Evolutionary conservation across 2,113 vertebrate genomes (phyloP).

Genomic region (Corythoichthys haematopterus): DNA sequence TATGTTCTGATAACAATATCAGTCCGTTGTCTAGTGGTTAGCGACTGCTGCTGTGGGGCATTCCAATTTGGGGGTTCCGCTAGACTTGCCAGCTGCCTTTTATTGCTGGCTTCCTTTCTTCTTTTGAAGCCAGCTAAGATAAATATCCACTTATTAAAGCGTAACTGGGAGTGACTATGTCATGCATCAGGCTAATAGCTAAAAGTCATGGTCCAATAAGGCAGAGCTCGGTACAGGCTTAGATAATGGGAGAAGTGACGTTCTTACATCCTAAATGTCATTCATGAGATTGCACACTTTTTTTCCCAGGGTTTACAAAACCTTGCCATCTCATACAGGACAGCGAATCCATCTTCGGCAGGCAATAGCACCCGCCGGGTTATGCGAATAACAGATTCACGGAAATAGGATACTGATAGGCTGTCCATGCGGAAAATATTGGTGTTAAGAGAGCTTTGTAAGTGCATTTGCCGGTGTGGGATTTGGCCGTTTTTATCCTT

Average conservation of each 20-base stretch:
- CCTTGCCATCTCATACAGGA: conserved; percentile 86
- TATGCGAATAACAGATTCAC: conserved; percentile 75
- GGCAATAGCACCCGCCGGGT: conserved; percentile 73
- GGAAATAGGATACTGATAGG: conserved; percentile 69
- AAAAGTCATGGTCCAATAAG: conserved; percentile 90
- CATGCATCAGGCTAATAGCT: conserved; percentile 96
- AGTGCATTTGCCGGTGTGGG: conserved; percentile 42
- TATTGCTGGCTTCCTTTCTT: conserved; percentile 42
- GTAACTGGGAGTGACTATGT: conserved; percentile 95
- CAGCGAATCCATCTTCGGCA: conserved; percentile 86
- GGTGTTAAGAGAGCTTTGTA: conserved; percentile 67
- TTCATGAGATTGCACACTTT: conserved; percentile 89
- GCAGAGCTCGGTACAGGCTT: conserved; percentile 86
- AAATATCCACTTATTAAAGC: conserved; percentile 94
- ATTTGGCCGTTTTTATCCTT: conserved; percentile 44
- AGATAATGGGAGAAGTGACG: conserved; percentile 98
- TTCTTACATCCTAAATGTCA: conserved; percentile 84
- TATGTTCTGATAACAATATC: too few relatives aligned
- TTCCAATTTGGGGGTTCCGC: neutral
- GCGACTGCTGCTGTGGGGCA: neutral
- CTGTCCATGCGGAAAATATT: conserved; percentile 69
- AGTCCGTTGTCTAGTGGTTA: neutral
- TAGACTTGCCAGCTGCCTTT: conserved; percentile 33
- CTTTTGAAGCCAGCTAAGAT: conserved; percentile 68
- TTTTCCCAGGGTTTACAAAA: conserved; percentile 83